Evolutionary conservation across 2,113 vertebrate species (phyloP).

Genomic region (Nanger granti): DNA sequence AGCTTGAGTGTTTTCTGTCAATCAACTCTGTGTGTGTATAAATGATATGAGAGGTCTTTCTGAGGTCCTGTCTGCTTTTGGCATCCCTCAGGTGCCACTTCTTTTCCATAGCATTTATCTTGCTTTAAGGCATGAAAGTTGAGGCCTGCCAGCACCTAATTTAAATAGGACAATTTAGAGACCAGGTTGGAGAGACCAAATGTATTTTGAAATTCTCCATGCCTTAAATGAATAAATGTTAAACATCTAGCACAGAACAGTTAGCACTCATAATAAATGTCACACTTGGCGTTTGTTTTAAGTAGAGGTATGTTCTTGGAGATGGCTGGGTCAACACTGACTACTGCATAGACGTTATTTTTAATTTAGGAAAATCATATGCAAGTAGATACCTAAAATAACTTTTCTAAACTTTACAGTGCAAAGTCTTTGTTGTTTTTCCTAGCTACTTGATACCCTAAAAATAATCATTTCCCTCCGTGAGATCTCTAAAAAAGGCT

Average conservation of each 20-base stretch:
- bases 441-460: conserved; percentile 40
- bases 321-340: neutral
- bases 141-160: neutral
- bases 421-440: neutral
- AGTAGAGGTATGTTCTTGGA: neutral
- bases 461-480: neutral
- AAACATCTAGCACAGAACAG: neutral
- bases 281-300: neutral
- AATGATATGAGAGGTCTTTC: neutral
- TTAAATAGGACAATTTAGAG: neutral
- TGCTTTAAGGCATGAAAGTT: neutral
- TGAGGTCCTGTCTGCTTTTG: neutral
- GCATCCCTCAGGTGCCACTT: neutral
- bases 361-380: neutral
- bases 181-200: neutral
- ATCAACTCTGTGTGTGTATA: neutral
- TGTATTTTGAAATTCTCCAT: neutral
- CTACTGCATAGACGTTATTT: neutral
- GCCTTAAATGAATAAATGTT: neutral
- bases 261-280: neutral
- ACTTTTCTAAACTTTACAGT: neutral
- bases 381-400: neutral
- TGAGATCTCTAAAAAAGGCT: neutral
- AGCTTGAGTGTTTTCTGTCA: neutral
- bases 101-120: conserved; percentile 3